Percentiles rank a stretch among this genome's conserved stretches.
Evolutionary conservation across 2,888 invertebrate genomes (phyloP).

Genomic region (Anthophora plumipes): DNA sequence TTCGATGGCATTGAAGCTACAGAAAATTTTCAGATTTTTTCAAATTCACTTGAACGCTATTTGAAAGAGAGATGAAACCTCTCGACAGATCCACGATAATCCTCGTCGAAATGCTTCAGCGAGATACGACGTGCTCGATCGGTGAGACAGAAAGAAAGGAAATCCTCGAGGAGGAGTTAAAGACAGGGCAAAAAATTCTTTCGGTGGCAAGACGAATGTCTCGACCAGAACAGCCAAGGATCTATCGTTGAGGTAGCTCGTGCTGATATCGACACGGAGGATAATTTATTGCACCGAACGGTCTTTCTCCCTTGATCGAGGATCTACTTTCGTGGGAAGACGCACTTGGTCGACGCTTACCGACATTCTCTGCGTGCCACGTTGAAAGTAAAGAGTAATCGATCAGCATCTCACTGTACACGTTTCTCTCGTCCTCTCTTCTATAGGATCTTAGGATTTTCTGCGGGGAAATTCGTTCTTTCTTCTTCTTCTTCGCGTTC

Average conservation of each 20-base stretch:
- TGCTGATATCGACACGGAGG: conserved; percentile 38
- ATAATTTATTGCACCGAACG: conserved; percentile 52
- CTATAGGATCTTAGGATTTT: neutral
- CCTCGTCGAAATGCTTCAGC: neutral
- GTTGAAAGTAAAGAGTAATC: conserved; percentile 52
- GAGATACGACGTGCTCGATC: neutral
- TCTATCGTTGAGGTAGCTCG: conserved; percentile 16
- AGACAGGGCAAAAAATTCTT: neutral
- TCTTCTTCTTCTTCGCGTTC: too few relatives aligned
- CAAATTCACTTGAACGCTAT: too few relatives aligned
- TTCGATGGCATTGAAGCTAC: too few relatives aligned
- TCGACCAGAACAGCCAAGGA: conserved; percentile 3
- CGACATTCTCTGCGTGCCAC: conserved; percentile 13
- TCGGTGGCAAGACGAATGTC: conserved; percentile 19
- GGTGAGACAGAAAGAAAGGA: neutral
- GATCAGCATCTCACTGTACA: conserved; percentile 42
- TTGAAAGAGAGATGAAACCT: neutral
- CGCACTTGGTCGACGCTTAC: conserved; percentile 32
- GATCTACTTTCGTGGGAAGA: conserved; percentile 45
- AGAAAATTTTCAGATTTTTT: too few relatives aligned
- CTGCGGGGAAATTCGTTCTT: too few relatives aligned
- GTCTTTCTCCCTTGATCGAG: conserved; percentile 15
- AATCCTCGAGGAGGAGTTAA: neutral
- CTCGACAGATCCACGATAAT: neutral
- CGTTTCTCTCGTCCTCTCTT: neutral